phyloP scores from a whole-genome alignment of 2,888 invertebrate genomes.

The Mycalesis mineus region DNA sequence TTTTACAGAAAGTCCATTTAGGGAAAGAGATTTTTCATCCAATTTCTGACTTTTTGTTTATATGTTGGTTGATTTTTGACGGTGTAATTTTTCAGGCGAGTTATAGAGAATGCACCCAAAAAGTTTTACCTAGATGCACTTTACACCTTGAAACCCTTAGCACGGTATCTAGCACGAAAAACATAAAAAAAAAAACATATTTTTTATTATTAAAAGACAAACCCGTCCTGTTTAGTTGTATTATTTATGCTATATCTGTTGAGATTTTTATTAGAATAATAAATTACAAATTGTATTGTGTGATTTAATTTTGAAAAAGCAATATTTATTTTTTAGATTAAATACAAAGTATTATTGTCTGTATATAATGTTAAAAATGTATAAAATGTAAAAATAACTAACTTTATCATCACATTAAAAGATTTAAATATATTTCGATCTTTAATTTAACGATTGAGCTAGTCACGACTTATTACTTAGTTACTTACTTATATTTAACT shows the following conservation, averaged over 20 bases:
- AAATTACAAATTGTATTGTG: neutral
- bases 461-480: too few relatives aligned
- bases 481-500: too few relatives aligned
- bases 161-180: neutral
- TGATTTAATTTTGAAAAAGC: constrained; percentile 27
- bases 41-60: too few relatives aligned
- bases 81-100: too few relatives aligned
- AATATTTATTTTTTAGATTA: constrained; percentile 30
- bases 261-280: neutral
- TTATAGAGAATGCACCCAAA: neutral
- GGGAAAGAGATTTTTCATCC: too few relatives aligned
- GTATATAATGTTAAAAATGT: constrained; percentile 31
- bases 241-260: constrained; percentile 5
- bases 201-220: constrained; percentile 11
- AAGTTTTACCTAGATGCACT: constrained; percentile 5
- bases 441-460: neutral
- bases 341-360: constrained; percentile 27
- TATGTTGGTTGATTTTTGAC: too few relatives aligned
- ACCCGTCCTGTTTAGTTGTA: constrained; percentile 17
- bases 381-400: constrained; percentile 31
- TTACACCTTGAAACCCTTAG: constrained; percentile 4
- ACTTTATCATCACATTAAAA: constrained; percentile 28
- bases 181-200: neutral
- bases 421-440: constrained; percentile 13
- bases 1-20: too few relatives aligned